A percentile compares a stretch with the other conserved stretches of the same genome.
These are phyloP conservation scores for Melanargia galathea DNA, from an alignment of 2,888 invertebrate species.

Conservation along the genomic window DNA sequence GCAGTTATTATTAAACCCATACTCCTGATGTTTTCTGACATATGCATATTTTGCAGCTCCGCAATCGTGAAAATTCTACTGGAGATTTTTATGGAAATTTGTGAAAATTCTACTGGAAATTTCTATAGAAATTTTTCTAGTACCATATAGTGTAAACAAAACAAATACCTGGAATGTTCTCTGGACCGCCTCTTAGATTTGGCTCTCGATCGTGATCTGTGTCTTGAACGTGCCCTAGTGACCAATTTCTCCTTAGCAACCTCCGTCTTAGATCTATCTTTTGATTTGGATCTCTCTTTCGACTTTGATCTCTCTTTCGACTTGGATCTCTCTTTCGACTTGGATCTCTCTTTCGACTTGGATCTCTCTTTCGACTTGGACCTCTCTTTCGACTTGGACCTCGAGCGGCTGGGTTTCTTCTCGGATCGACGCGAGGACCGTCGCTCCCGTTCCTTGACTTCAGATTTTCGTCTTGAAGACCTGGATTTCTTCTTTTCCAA, in stretches of 20 bases:
- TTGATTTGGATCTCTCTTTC: constrained; percentile 58
- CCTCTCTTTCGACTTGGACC: constrained; percentile 59
- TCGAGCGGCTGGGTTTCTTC: constrained; percentile 53
- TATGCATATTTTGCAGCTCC: too few species aligned
- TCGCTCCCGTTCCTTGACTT: constrained; percentile 58
- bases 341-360: constrained; percentile 58
- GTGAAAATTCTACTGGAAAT: too few species aligned
- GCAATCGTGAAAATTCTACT: too few species aligned
- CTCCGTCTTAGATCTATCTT: constrained; percentile 54
- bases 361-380: constrained; percentile 58
- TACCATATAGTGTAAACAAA: neutral
- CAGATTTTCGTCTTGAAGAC: constrained; percentile 62
- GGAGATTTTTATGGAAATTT: too few species aligned
- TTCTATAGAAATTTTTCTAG: too few species aligned
- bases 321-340: constrained; percentile 58
- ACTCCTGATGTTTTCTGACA: too few species aligned
- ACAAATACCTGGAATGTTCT: constrained; percentile 52
- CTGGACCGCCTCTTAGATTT: constrained; percentile 58
- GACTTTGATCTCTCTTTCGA: too few species aligned
- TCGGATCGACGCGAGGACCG: constrained; percentile 60
- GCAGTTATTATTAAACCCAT: too few species aligned
- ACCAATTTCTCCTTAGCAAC: constrained; percentile 58
- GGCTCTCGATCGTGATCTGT: constrained; percentile 59
- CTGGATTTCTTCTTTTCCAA: constrained; percentile 61
- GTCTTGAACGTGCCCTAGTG: constrained; percentile 55